Evolutionary conservation across 2,797 vertebrate species (phyloP), one percentile per base, ranked within the genome.

Genomic region (Periparus ater): DNA sequence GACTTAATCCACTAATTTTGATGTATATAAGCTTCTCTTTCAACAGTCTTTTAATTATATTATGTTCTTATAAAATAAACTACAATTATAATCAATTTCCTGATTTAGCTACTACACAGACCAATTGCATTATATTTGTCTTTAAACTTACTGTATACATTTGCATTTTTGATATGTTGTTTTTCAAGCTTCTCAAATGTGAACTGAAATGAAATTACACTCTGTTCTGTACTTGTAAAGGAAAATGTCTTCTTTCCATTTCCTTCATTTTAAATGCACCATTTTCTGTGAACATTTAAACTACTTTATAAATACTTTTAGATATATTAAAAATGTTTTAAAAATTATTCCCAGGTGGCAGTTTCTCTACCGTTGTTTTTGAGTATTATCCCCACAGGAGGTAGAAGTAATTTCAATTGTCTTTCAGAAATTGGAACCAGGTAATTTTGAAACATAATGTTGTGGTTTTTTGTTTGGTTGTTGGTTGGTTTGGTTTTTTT

Each of bases 11-110:
- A 71, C 60, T 93, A 88, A 91, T 90, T 88, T 38, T 94, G 93
- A 96, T 88, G 74, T 84, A 91, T 90, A 94, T 85, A 85, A 94
- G 66, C 74, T 54, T 66, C 89, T 70, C 82, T 86, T 95, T 94
- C 80, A 94, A 68, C 67, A 74, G 71, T 30, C 48, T 77, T 44
- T 27, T 85, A 95, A 96, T 95, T 88, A 45, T 42, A 93, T 96
- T 95, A 93, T 73, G 65, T 45, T 67, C 61, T 87, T 54, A 95
- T 91, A 86, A 95, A 94, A 91, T 54, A 93, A 93, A 84, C 53
- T 74, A 82, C 65, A 91, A 85, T 82, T 93, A 94, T 34, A 93
- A 88, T 68, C 74, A 74, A 90, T 96, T 95, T 95, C 93, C 91
- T 91, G 83, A 73, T 91, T 93, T 82, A 96, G 91, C 83, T 94